phyloP scores from a whole-genome alignment of 2,888 invertebrate species.

The Acanthosoma haemorrhoidale region DNA sequence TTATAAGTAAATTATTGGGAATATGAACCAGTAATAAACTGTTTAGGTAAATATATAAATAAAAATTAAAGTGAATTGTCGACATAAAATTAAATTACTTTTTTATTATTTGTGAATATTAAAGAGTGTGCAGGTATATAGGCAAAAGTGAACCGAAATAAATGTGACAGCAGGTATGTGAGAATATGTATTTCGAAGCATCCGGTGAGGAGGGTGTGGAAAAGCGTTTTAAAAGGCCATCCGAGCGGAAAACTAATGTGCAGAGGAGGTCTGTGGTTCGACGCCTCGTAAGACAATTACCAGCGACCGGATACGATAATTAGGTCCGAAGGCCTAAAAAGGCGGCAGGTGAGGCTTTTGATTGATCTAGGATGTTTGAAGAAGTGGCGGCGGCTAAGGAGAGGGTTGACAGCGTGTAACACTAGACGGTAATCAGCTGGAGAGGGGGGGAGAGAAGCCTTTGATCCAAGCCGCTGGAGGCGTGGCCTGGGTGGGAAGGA shows the following conservation, averaged over 20 bases:
- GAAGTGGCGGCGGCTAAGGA: slow-evolving; percentile 27
- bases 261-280: not conserved
- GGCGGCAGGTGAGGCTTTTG: slow-evolving; percentile 26
- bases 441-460: slow-evolving; percentile 6
- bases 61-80: too few relatives aligned
- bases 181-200: not conserved
- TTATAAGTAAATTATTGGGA: too few relatives aligned
- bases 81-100: too few relatives aligned
- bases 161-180: too few relatives aligned
- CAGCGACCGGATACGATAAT: slow-evolving; percentile 22
- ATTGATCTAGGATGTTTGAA: slow-evolving; percentile 29
- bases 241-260: slow-evolving; percentile 7
- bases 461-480: slow-evolving; percentile 14
- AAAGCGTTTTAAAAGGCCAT: slow-evolving; percentile 5
- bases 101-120: too few relatives aligned
- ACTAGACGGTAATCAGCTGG: slow-evolving; percentile 22
- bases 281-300: not conserved
- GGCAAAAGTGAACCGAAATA: too few relatives aligned
- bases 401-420: slow-evolving; percentile 29
- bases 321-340: slow-evolving; percentile 21
- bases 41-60: too few relatives aligned
- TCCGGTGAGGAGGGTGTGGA: slow-evolving; percentile 5
- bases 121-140: too few relatives aligned
- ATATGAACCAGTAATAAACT: too few relatives aligned
- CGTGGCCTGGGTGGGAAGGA: not conserved